phyloP scores from a whole-genome alignment of 2,797 vertebrate species.

The Heliangelus exortis region DNA sequence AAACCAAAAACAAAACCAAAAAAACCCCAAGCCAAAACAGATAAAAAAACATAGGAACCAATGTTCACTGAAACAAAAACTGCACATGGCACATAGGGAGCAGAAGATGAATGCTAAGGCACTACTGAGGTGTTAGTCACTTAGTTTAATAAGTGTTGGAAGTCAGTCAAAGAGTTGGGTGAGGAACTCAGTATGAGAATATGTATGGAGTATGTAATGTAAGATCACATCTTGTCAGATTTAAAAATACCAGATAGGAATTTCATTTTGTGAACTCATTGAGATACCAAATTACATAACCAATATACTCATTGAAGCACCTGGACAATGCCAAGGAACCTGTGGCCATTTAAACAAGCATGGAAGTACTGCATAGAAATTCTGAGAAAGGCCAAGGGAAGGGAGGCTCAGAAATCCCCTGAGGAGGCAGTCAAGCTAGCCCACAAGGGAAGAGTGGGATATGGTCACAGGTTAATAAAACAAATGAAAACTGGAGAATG shows the following conservation, averaged over 20 bases:
- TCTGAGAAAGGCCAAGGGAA: background rate
- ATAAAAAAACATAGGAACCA: accelerated
- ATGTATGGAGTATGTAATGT: background rate
- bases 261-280: background rate
- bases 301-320: background rate
- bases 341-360: background rate
- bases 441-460: background rate
- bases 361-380: background rate
- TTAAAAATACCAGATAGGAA: background rate
- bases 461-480: background rate
- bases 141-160: background rate
- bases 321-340: background rate
- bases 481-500: background rate
- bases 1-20: too few relatives aligned
- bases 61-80: background rate
- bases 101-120: background rate
- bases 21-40: too few relatives aligned
- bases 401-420: background rate
- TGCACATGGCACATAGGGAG: background rate
- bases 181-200: background rate
- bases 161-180: background rate
- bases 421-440: background rate
- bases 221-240: background rate
- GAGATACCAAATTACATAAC: background rate
- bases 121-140: background rate